Base-by-base conservation (phyloP, 2,113 vertebrate species). In the Puffinus mauretanicus region DNA sequence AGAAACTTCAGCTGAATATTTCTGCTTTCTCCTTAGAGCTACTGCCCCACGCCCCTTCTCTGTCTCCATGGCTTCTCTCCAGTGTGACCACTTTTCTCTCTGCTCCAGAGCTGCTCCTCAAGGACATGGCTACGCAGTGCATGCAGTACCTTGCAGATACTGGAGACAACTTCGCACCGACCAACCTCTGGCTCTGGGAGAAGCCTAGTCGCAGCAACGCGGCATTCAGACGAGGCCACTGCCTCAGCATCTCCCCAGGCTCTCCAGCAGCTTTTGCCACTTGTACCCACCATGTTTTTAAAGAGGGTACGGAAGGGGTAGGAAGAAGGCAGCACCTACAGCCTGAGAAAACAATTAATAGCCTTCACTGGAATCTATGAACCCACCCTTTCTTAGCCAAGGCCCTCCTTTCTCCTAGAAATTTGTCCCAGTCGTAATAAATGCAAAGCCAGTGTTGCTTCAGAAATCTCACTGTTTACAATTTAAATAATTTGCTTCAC, bases 171-270 rank as follows among this genome's bases (percentile, higher is more conserved):
- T 54, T 66, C 52, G 32, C 38, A 36, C 25, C 2, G 1, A 24
- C 12, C 0, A 6, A 16, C 27, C 44, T 47, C 85, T 32, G n/a
- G 8, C 29, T 72, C 51, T 14, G 40, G 22, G 49, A 57, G 36
- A 77, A 58, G 26, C 17, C 32, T 32, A 9, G 4, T 30, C 1
- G 2, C 58, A 71, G 78, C 51, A 32, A 32, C 0, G 0, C 0
- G 1, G 14, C 25, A 12, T 27, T 60, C 66, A 49, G 65, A 49
- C 0, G 0, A 60, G 22, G 25, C 19, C 14, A 30, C 44, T 30
- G 29, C 52, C 13, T 61, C 38, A 24, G n/a, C 60, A 20, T 32
- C 57, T 32, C 57, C 34, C 25, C 29, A 30, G 16, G 8, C 6
- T 78, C 57, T 77, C 36, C 32, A 40, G 57, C 11, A 71, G 44